Conservation (phyloP, 2,888 invertebrate species). For the Lasioglossum villosulum region DNA sequence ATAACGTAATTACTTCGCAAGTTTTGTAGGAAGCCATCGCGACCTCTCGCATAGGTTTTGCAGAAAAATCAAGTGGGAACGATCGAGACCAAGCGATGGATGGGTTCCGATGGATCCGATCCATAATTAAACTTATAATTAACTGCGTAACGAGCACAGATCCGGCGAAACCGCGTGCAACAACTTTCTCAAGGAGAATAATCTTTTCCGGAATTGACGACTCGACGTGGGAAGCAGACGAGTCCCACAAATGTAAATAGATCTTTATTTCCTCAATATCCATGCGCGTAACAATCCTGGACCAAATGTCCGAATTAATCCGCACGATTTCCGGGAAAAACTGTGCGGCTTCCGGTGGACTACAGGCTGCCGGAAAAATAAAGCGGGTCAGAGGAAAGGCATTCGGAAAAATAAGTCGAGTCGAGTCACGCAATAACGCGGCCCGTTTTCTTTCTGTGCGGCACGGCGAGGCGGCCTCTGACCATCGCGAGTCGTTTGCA, state of each 20-base stretch:
- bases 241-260: not conserved
- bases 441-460: constrained; percentile 14
- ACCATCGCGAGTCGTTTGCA: constrained; percentile 71
- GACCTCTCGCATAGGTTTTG: not conserved
- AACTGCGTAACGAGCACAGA: constrained; percentile 6
- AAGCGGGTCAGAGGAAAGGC: not conserved
- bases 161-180: not conserved
- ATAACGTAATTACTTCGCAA: not conserved
- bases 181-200: constrained; percentile 15
- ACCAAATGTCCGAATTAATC: not conserved
- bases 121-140: constrained; percentile 29
- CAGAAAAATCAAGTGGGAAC: not conserved
- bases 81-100: not conserved
- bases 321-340: not conserved
- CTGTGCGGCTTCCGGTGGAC: not conserved
- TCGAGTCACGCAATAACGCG: constrained; percentile 51
- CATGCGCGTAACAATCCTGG: not conserved
- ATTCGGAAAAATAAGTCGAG: constrained; percentile 45
- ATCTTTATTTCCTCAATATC: not conserved
- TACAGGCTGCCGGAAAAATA: not conserved
- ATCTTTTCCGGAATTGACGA: constrained; percentile 6
- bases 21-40: not conserved
- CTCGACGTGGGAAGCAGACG: not conserved
- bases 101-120: not conserved
- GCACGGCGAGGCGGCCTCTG: constrained; percentile 18